Conservation (phyloP, 2,113 vertebrate species). For the Alethe castanea region DNA sequence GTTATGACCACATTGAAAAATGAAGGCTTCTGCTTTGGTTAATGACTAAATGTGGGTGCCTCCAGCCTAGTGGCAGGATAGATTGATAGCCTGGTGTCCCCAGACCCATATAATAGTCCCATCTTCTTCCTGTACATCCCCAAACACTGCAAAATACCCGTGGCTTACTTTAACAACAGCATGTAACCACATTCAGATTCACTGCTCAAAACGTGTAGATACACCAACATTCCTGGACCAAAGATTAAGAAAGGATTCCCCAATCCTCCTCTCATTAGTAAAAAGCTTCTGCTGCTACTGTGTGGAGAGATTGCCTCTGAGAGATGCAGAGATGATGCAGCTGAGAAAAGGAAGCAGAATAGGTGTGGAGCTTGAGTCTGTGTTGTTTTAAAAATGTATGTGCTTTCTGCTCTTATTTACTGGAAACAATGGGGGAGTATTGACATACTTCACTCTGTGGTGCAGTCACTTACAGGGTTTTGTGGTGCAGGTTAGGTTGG, state of each 20-base stretch:
- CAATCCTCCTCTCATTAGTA: background rate
- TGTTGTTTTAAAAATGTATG: background rate
- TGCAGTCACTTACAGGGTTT: background rate
- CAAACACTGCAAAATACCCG: background rate
- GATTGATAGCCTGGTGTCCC: constrained; percentile 33
- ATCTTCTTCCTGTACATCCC: background rate
- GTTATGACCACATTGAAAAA: constrained; percentile 66
- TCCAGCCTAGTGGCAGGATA: constrained; percentile 5
- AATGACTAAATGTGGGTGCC: constrained; percentile 50
- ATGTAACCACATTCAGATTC: background rate
- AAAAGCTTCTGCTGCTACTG: background rate
- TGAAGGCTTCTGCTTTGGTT: constrained; percentile 62
- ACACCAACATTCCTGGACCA: background rate
- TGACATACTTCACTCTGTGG: background rate
- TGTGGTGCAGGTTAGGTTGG: background rate
- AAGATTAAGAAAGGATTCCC: background rate
- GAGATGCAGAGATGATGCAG: background rate
- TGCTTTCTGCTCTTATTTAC: background rate
- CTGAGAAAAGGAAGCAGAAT: background rate
- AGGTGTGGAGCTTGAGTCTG: background rate
- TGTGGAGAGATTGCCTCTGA: background rate
- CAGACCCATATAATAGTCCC: background rate
- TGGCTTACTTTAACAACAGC: background rate
- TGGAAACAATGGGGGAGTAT: background rate
- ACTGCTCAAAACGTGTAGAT: background rate